Evolutionary conservation across 2,888 invertebrate species (phyloP).

Genomic region (Parnassius apollo): DNA sequence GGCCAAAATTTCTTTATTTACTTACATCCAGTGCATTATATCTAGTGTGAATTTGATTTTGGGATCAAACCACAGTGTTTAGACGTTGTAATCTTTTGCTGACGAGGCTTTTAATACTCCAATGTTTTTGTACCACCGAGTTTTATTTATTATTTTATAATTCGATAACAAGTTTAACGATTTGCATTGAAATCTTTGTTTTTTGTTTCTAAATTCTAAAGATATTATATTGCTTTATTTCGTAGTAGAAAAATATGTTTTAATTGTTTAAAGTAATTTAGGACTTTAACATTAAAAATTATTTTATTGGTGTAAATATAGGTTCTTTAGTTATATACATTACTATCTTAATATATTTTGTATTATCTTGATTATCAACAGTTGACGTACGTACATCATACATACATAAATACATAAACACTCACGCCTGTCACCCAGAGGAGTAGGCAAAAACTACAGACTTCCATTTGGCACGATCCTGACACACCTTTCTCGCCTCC

Average conservation of each 20-base stretch:
- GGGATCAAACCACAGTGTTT: too few relatives aligned
- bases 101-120: slow-evolving; percentile 14
- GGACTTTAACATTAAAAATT: too few relatives aligned
- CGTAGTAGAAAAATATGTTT: neutral
- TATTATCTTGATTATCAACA: neutral
- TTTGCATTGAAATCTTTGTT: neutral
- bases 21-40: neutral
- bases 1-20: neutral
- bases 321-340: neutral
- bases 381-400: neutral
- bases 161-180: neutral
- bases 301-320: too few relatives aligned
- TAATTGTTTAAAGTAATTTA: neutral
- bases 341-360: neutral
- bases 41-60: too few relatives aligned
- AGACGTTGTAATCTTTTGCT: slow-evolving; percentile 5
- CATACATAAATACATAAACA: too few relatives aligned
- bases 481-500: too few relatives aligned
- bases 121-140: slow-evolving; percentile 12
- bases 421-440: too few relatives aligned
- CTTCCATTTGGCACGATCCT: too few relatives aligned
- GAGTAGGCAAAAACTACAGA: too few relatives aligned
- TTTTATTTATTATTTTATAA: slow-evolving; percentile 7
- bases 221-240: neutral
- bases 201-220: slow-evolving; percentile 2